These are phyloP conservation scores for Dendrolimus pini DNA, from an alignment of 2,888 invertebrate species.

Conservation along the genomic window DNA sequence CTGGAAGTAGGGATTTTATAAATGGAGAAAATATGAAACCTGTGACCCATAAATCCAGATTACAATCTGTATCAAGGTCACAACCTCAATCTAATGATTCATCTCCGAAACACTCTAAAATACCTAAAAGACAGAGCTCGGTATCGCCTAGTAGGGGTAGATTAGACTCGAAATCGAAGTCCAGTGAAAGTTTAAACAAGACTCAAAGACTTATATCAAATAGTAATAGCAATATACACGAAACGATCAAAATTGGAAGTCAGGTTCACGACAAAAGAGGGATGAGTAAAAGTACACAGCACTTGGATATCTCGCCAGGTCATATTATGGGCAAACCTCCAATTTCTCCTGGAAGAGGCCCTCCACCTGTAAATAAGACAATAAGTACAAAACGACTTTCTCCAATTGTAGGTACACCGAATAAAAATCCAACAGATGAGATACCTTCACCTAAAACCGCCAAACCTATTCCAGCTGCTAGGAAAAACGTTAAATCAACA, in stretches of 20 bases:
- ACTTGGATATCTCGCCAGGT: slow-evolving; percentile 48
- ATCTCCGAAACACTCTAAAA: slow-evolving; percentile 69
- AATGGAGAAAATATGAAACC: slow-evolving; percentile 46
- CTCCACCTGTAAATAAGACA: slow-evolving; percentile 62
- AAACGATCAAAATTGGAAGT: slow-evolving; percentile 58
- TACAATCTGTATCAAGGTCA: slow-evolving; percentile 53
- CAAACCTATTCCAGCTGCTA: slow-evolving; percentile 47
- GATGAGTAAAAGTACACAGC: slow-evolving; percentile 60
- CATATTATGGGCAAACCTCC: slow-evolving; percentile 67
- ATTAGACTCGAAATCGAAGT: slow-evolving; percentile 16
- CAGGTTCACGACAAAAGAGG: slow-evolving; percentile 54
- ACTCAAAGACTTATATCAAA: slow-evolving; percentile 64
- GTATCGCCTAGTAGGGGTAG: slow-evolving; percentile 53
- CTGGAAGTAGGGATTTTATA: slow-evolving; percentile 37
- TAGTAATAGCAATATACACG: slow-evolving; percentile 68
- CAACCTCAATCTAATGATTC: slow-evolving; percentile 65
- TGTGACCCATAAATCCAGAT: slow-evolving; percentile 49
- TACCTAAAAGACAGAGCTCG: slow-evolving; percentile 65
- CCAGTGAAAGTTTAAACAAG: slow-evolving; percentile 31
- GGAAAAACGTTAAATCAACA: slow-evolving; percentile 48
- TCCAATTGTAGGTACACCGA: slow-evolving; percentile 70
- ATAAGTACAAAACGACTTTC: slow-evolving; percentile 66
- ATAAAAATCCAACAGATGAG: slow-evolving; percentile 63
- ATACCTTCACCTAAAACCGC: slow-evolving; percentile 4
- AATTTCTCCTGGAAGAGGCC: slow-evolving; percentile 64